Percentiles rank a stretch among this genome's conserved stretches.
Conservation (phyloP, 2,797 vertebrate species). For the Geotrypetes seraphini region DNA sequence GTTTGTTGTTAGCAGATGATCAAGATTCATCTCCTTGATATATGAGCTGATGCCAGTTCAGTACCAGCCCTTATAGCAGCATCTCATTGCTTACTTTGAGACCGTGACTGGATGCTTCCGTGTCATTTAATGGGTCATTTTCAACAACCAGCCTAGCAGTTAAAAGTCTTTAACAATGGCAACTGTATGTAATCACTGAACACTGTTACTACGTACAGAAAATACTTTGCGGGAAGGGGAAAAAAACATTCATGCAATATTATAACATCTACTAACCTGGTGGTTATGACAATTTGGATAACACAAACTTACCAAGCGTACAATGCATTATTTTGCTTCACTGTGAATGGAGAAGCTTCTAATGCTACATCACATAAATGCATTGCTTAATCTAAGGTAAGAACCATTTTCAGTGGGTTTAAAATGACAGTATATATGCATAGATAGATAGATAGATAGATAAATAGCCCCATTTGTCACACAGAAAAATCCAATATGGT, state of each 20-base stretch:
- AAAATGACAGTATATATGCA: conserved; percentile 72
- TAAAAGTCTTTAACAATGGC: too few species aligned
- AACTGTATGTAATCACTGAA: too few species aligned
- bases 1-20: too few species aligned
- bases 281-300: too few species aligned
- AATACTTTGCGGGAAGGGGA: too few species aligned
- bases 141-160: conserved; percentile 57
- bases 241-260: neutral
- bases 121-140: conserved; percentile 30
- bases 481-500: conserved; percentile 29
- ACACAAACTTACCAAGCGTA: conserved; percentile 1
- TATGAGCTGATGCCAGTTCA: conserved; percentile 7
- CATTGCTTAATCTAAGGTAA: conserved; percentile 57
- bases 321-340: conserved; percentile 55
- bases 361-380: conserved; percentile 42
- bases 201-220: too few species aligned
- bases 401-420: conserved; percentile 52
- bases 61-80: conserved; percentile 11
- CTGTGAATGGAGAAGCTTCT: conserved; percentile 40
- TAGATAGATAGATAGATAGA: too few species aligned
- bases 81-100: conserved; percentile 11
- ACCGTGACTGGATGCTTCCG: conserved; percentile 18
- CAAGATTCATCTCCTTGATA: conserved; percentile 15
- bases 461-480: conserved; percentile 31
- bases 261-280: neutral